Evolutionary conservation across 2,888 invertebrate species (phyloP).

Genomic region (Leptinotarsa tumamoca): DNA sequence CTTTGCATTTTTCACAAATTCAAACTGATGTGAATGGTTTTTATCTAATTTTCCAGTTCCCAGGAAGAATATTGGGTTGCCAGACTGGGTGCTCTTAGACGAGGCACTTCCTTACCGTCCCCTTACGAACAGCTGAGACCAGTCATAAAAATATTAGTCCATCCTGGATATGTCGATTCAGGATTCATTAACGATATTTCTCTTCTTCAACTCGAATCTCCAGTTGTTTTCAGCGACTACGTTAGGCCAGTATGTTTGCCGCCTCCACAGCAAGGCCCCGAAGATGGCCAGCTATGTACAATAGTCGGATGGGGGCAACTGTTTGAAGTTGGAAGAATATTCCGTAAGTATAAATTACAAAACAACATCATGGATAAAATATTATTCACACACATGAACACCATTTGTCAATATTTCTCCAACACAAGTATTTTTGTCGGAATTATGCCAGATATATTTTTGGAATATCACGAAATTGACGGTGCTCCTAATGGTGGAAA

Average conservation of each 20-base stretch:
- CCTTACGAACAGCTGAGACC: conserved; percentile 80
- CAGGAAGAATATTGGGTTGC: conserved; percentile 84
- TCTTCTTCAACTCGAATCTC: conserved; percentile 72
- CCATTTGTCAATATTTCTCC: no score
- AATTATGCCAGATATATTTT: no score
- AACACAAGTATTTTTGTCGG: no score
- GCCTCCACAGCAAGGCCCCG: conserved; percentile 70
- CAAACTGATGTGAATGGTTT: background rate
- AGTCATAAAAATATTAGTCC: conserved; percentile 75
- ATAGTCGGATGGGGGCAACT: conserved; percentile 87
- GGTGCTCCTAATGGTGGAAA: no score
- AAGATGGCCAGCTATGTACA: conserved; percentile 78
- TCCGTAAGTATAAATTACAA: conserved; percentile 73
- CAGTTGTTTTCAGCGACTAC: conserved; percentile 73
- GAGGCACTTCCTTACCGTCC: conserved; percentile 79
- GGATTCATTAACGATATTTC: conserved; percentile 86
- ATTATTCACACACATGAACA: no score
- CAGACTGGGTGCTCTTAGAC: conserved; percentile 79
- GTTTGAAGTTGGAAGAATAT: conserved; percentile 82
- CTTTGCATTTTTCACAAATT: background rate
- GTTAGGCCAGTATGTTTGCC: conserved; percentile 77
- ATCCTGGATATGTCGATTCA: conserved; percentile 80
- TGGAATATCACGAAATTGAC: no score
- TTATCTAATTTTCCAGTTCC: conserved; percentile 67
- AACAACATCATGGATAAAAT: no score